These are phyloP conservation scores for Neofelis nebulosa DNA, from an alignment of 2,113 vertebrate species.

Conservation along the genomic window DNA sequence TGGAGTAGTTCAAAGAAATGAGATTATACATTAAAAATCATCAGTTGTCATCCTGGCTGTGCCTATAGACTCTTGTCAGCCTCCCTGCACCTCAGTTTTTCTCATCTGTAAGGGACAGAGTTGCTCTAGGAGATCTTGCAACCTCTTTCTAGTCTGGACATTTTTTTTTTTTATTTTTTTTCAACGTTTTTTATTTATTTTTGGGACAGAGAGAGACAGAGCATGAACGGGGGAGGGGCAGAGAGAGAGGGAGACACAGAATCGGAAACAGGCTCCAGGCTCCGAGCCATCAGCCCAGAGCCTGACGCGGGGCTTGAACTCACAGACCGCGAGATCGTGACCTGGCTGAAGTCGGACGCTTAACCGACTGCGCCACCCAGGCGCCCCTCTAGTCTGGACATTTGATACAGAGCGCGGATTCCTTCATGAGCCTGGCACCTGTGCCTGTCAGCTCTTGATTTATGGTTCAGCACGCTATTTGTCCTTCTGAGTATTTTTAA, in stretches of 20 bases:
- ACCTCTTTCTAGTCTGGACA: neutral
- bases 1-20: neutral
- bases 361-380: too few species aligned
- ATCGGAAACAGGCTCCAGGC: too few species aligned
- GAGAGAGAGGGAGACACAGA: too few species aligned
- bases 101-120: neutral
- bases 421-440: neutral
- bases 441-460: neutral
- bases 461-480: neutral
- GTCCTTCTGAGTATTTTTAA: conserved; percentile 32
- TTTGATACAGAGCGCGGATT: neutral
- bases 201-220: too few species aligned
- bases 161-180: too few species aligned
- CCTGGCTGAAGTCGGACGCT: too few species aligned
- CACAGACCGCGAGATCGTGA: too few species aligned
- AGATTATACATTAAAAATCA: neutral
- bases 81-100: neutral
- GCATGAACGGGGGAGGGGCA: too few species aligned
- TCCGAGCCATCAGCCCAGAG: too few species aligned
- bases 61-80: neutral
- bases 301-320: too few species aligned
- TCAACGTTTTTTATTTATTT: too few species aligned
- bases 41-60: neutral
- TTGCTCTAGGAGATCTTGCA: neutral
- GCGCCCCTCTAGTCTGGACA: neutral